Conservation (phyloP, 2,797 vertebrate genomes). For the Macroramphosus scolopax region DNA sequence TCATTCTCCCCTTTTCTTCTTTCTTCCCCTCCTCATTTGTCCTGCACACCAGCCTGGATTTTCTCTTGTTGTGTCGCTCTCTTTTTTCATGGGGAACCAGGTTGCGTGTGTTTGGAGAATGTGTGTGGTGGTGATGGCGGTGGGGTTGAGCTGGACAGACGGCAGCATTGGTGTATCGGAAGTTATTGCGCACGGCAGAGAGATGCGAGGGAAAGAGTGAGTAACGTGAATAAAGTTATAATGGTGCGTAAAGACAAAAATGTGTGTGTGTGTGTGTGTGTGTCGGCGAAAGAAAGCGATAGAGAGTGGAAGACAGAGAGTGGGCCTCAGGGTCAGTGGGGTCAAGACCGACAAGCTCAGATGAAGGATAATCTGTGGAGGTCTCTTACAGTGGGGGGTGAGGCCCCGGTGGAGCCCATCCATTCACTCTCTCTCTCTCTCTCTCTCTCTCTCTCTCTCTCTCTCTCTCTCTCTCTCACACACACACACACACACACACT, state of each 20-base stretch:
- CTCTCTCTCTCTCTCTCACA: slow-evolving; percentile 8
- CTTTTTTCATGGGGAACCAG: slow-evolving; percentile 28
- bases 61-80: slow-evolving; percentile 42
- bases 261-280: slow-evolving; percentile 21
- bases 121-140: slow-evolving; percentile 9
- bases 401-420: slow-evolving; percentile 65
- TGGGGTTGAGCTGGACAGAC: slow-evolving; percentile 24
- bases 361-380: slow-evolving; percentile 81
- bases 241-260: slow-evolving; percentile 19
- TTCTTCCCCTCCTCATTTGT: slow-evolving; percentile 60
- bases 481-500: slow-evolving; percentile 21
- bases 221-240: slow-evolving; percentile 32
- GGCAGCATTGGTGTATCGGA: slow-evolving; percentile 12
- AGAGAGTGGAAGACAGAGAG: slow-evolving; percentile 27
- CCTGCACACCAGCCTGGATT: slow-evolving; percentile 60
- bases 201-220: slow-evolving; percentile 34
- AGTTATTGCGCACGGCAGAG: slow-evolving; percentile 37
- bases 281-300: slow-evolving; percentile 18
- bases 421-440: slow-evolving; percentile 54
- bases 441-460: slow-evolving; percentile 7
- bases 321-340: slow-evolving; percentile 60
- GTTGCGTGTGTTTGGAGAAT: slow-evolving; percentile 15
- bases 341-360: slow-evolving; percentile 72
- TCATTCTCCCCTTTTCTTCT: slow-evolving; percentile 52
- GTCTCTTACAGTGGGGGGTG: slow-evolving; percentile 76